Base-by-base conservation (phyloP, 2,113 vertebrate species). In the Emydocephalus ijimae region DNA sequence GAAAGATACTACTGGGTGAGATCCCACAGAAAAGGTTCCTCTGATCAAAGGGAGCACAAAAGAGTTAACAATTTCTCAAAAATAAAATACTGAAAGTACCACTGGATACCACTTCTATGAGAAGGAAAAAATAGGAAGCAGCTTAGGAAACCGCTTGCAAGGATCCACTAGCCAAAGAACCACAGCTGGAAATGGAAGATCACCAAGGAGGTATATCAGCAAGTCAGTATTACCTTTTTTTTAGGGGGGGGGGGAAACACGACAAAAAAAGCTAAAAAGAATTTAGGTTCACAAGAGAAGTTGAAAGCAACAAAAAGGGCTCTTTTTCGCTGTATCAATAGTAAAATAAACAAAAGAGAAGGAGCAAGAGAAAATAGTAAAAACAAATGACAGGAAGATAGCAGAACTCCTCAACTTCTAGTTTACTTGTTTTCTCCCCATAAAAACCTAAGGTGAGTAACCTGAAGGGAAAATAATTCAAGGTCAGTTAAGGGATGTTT, bases 171-270 rank as follows among this genome's bases (percentile, higher is more conserved):
- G 64, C n/a, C 69, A 74, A 74, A 74, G 5, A 74, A 74, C 5
- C n/a, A 74, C n/a, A 20, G 14, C n/a, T 39, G 5, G 64, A 74
- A 7, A 74, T 74, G 15, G n/a, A 74, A 74, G n/a, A 74, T 39
- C 69, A 20, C n/a, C n/a, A 34, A 18, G 15, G 4, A 20, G n/a
- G 14, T 34, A 6, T 34, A 74, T 0, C 15, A 69, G 12, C 64
- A 34, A 34, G 14, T 34, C 18, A n/a, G n/a, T 34, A 74, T 74
- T 34, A 18, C 3, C 64, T 74, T 45, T 45, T 45, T 45, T 45
- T 0, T 4, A 0, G 5, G 1, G 54, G 20, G 18, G 0, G 43
- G 43, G 43, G 43, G 43, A 39, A 1, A 39, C 43, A 6, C 5
- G 0, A 15, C 10, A 3, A 64, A 26, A 64, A 64, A 34, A 69